These are phyloP conservation scores for Nerophis lumbriciformis DNA, from an alignment of 2,113 vertebrate species.

Conservation along the genomic window DNA sequence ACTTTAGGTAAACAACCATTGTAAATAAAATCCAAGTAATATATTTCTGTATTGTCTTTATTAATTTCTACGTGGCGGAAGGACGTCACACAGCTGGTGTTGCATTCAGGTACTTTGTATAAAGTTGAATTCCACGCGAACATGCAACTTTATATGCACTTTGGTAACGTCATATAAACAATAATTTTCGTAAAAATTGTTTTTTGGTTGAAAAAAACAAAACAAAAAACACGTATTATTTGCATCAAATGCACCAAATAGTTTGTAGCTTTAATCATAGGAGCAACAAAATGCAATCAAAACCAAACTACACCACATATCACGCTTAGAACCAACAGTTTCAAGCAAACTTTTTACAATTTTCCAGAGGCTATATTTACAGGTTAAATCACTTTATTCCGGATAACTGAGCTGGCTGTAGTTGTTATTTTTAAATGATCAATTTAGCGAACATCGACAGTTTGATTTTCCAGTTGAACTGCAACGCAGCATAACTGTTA, in stretches of 20 bases:
- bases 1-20: neutral
- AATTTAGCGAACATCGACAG: neutral
- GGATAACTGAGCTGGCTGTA: neutral
- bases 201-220: neutral
- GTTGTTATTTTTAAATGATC: neutral
- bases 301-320: neutral
- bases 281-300: no score
- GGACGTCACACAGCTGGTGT: constrained; percentile 16
- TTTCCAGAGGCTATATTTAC: neutral
- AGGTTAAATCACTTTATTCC: neutral
- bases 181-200: no score
- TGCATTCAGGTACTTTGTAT: constrained; percentile 20
- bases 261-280: neutral
- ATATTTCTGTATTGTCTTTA: neutral
- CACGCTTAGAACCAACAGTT: neutral
- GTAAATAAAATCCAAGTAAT: neutral
- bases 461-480: constrained; percentile 2
- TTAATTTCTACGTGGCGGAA: neutral
- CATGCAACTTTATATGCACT: no score
- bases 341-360: neutral
- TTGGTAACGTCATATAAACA: neutral
- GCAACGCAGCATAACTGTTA: constrained; percentile 44
- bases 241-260: neutral
- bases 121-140: neutral
- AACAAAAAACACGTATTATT: neutral